phyloP scores from a whole-genome alignment of 2,797 vertebrate genomes.

The Urophycis tenuis region DNA sequence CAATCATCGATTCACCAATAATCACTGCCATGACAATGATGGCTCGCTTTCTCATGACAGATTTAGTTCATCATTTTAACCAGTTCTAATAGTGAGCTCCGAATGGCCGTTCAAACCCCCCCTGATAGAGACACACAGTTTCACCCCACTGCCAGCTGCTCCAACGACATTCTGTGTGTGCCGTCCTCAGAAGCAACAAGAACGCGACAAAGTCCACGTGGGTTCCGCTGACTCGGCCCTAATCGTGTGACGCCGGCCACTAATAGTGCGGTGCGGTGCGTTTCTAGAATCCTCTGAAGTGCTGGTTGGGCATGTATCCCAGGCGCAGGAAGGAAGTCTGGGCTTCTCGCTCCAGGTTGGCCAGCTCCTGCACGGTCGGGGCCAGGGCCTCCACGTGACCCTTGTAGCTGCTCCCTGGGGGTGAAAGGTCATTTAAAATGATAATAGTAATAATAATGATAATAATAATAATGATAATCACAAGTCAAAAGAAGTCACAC shows the following conservation, averaged over 20 bases:
- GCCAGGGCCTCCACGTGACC: conserved; percentile 95
- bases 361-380: conserved; percentile 90
- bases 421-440: background rate
- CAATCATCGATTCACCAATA: background rate
- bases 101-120: background rate
- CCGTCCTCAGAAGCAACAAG: background rate
- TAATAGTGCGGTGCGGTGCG: background rate
- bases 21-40: background rate
- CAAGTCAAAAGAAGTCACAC: no score
- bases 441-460: no score
- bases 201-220: background rate
- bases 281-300: conserved; percentile 88
- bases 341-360: conserved; percentile 90
- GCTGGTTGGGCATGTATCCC: conserved; percentile 92
- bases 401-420: conserved; percentile 85
- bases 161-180: background rate
- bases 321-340: conserved; percentile 95
- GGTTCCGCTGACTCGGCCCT: background rate
- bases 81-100: background rate
- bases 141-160: background rate
- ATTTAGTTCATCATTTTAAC: background rate
- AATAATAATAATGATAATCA: no score
- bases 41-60: background rate
- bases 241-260: background rate
- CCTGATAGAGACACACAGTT: background rate